phyloP scores from a whole-genome alignment of 1,140 invertebrate genomes.

The Lordiphosa collinella region DNA sequence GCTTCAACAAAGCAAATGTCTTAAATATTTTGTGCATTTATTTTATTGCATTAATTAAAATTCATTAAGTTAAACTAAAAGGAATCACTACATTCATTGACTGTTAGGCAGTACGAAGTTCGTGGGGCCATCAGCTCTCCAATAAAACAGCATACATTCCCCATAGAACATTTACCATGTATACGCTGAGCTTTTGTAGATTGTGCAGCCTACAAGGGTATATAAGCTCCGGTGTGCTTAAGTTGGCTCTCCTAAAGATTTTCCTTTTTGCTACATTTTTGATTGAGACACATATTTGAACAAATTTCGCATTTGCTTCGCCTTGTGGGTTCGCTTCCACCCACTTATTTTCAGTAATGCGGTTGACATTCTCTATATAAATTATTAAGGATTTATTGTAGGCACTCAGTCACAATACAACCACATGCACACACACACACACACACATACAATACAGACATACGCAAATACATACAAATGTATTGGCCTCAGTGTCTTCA shows the following conservation, averaged over 20 bases:
- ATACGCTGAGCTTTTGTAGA: no score
- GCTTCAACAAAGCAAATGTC: no score
- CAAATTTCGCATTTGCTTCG: constrained; percentile 43
- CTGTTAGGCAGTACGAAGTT: no score
- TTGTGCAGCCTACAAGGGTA: not conserved
- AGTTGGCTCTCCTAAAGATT: not conserved
- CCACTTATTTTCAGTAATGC: constrained; percentile 21
- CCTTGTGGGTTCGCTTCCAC: not conserved
- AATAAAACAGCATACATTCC: no score
- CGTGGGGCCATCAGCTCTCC: no score
- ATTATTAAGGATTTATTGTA: constrained; percentile 63
- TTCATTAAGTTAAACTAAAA: no score
- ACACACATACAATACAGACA: not conserved
- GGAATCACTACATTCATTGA: no score
- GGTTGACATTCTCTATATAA: constrained; percentile 44
- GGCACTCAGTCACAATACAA: constrained; percentile 15
- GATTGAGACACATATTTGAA: constrained; percentile 74
- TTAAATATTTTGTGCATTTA: no score
- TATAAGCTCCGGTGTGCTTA: not conserved
- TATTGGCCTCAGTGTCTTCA: constrained; percentile 27
- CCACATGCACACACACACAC: not conserved
- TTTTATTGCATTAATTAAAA: no score
- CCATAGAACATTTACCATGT: no score
- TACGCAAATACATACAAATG: constrained; percentile 1
- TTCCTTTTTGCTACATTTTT: constrained; percentile 19